Conservation (phyloP, 1,140 invertebrate species). For the Zaprionus capensis region DNA sequence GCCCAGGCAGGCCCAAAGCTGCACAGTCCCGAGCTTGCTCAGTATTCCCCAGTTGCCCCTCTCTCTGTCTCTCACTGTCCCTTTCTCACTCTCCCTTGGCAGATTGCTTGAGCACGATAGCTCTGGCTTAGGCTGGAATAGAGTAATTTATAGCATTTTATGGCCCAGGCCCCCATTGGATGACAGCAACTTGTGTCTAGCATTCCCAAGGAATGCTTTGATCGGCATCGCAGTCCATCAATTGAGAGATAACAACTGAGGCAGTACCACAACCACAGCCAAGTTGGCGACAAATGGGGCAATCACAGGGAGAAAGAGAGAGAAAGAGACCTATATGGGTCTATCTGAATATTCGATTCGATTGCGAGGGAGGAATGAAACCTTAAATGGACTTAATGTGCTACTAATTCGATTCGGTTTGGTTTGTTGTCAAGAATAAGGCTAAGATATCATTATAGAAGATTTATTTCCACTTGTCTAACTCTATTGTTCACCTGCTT, state of each 20-base stretch:
- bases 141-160: slow-evolving; percentile 77
- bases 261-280: not conserved
- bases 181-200: slow-evolving; percentile 51
- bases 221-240: slow-evolving; percentile 40
- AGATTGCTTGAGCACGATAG: slow-evolving; percentile 55
- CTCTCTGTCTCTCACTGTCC: not conserved
- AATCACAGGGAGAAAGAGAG: not conserved
- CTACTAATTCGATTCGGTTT: not conserved
- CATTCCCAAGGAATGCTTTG: slow-evolving; percentile 47
- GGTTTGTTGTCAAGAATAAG: not conserved
- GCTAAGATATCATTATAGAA: not conserved
- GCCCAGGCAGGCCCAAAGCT: slow-evolving; percentile 9
- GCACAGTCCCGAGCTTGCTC: not conserved
- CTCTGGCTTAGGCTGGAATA: slow-evolving; percentile 59
- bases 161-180: slow-evolving; percentile 53
- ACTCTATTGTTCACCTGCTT: no score
- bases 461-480: no score
- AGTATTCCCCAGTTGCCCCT: not conserved
- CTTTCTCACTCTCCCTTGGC: slow-evolving; percentile 4
- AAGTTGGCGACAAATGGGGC: slow-evolving; percentile 6
- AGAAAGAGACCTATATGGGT: not conserved
- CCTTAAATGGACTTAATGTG: slow-evolving; percentile 1
- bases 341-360: not conserved
- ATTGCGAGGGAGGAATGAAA: not conserved
- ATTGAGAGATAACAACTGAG: slow-evolving; percentile 47